A percentile compares a stretch with the other conserved stretches of the same genome.
These are phyloP conservation scores for Anthrax anthrax DNA, from an alignment of 2,888 invertebrate species.

Conservation along the genomic window DNA sequence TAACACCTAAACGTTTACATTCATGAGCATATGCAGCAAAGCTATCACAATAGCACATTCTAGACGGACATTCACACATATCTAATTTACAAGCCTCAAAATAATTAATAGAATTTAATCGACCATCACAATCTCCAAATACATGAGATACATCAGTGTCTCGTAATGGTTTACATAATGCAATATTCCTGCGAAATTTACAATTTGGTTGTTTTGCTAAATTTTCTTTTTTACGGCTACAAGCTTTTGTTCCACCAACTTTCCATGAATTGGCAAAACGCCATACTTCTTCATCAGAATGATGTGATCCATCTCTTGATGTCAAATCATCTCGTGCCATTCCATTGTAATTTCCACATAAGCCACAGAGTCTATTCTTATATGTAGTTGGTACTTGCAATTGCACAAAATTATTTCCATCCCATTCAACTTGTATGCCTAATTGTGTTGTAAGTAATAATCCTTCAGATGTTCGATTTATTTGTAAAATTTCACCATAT, in stretches of 20 bases:
- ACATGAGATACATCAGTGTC: conserved; percentile 35
- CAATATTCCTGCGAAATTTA: conserved; percentile 37
- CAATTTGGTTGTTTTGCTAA: conserved; percentile 36
- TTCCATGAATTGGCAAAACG: conserved; percentile 84
- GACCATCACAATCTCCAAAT: conserved; percentile 65
- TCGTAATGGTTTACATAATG: conserved; percentile 40
- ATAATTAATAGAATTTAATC: conserved; percentile 68
- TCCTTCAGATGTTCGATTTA: conserved; percentile 47
- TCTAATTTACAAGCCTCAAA: conserved; percentile 75
- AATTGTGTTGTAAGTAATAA: conserved; percentile 53
- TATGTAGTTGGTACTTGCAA: conserved; percentile 59
- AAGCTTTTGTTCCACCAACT: conserved; percentile 64
- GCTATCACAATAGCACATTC: conserved; percentile 77
- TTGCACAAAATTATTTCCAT: conserved; percentile 84
- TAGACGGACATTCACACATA: conserved; percentile 73
- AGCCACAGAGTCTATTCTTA: conserved; percentile 68
- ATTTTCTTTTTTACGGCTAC: conserved; percentile 42
- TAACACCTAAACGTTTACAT: conserved; percentile 63
- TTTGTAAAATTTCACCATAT: conserved; percentile 40
- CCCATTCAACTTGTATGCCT: conserved; percentile 80
- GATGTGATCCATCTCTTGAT: conserved; percentile 50
- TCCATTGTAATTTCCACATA: conserved; percentile 91
- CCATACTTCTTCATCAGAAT: conserved; percentile 45
- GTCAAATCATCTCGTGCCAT: conserved; percentile 72
- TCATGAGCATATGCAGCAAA: conserved; percentile 80